Conservation (phyloP, 2,888 invertebrate genomes). For the Neoascia interrupta region DNA sequence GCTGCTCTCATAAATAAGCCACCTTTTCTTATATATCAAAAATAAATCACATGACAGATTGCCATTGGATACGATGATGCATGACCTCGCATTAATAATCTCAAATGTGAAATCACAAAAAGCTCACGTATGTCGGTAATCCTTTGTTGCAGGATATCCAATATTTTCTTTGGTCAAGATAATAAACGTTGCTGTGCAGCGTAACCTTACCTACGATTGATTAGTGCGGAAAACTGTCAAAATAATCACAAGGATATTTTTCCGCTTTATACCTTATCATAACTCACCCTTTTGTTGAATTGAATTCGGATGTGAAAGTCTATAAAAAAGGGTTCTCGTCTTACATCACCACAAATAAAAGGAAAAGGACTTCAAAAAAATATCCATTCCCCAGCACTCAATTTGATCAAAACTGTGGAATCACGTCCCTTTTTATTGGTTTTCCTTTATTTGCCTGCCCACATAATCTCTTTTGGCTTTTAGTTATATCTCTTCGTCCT, state of each 20-base stretch:
- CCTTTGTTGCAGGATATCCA: constrained; percentile 51
- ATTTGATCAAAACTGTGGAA: constrained; percentile 63
- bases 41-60: constrained; percentile 70
- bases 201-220: constrained; percentile 33
- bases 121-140: constrained; percentile 67
- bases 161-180: constrained; percentile 59
- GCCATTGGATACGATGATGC: constrained; percentile 58
- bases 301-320: constrained; percentile 53
- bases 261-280: constrained; percentile 64
- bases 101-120: constrained; percentile 60
- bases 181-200: constrained; percentile 39
- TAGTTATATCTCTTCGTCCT: constrained; percentile 10
- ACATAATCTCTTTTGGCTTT: constrained; percentile 66
- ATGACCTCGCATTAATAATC: constrained; percentile 67
- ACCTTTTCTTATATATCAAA: constrained; percentile 41
- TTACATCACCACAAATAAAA: constrained; percentile 29
- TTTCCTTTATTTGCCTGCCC: constrained; percentile 67
- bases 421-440: constrained; percentile 69
- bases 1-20: constrained; percentile 30
- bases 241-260: constrained; percentile 65
- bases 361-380: background rate
- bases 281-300: constrained; percentile 55
- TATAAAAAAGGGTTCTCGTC: constrained; percentile 32
- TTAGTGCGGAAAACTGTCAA: constrained; percentile 60
- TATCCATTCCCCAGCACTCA: constrained; percentile 60